Percentiles rank a stretch among this genome's conserved stretches.
Conservation (phyloP, 1,140 invertebrate genomes). For the Cryptotermes secundus region DNA sequence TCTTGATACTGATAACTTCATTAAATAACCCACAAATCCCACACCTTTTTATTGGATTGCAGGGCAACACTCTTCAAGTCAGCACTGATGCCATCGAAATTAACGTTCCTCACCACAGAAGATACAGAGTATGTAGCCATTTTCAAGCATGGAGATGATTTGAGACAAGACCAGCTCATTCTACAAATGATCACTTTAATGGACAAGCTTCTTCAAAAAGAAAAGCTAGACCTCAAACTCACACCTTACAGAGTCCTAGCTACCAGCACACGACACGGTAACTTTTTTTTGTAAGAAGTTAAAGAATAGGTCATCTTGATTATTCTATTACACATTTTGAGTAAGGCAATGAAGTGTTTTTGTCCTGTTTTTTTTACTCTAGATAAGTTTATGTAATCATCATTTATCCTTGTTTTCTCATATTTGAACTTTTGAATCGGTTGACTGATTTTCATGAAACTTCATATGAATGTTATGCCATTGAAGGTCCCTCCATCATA, state of each 20-base stretch:
- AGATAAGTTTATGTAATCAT: too few species aligned
- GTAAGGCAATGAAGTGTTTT: not conserved
- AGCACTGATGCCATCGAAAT: slow-evolving; percentile 93
- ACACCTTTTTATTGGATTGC: not conserved
- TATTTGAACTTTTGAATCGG: too few species aligned
- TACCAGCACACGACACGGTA: slow-evolving; percentile 90
- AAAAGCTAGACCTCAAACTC: slow-evolving; percentile 93
- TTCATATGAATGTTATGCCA: too few species aligned
- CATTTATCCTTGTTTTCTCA: too few species aligned
- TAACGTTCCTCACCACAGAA: slow-evolving; percentile 84
- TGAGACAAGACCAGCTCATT: slow-evolving; percentile 98
- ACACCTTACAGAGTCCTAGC: slow-evolving; percentile 94
- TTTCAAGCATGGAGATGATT: slow-evolving; percentile 98
- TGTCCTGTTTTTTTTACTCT: not conserved
- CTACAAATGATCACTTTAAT: slow-evolving; percentile 97
- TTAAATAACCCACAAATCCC: too few species aligned
- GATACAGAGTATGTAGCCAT: slow-evolving; percentile 93
- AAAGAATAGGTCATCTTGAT: not conserved
- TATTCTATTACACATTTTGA: not conserved
- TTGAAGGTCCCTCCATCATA: too few species aligned
- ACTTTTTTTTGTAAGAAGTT: slow-evolving; percentile 19
- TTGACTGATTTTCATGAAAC: too few species aligned
- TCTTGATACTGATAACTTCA: too few species aligned
- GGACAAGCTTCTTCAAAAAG: slow-evolving; percentile 90
- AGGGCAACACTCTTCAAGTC: slow-evolving; percentile 94